A percentile compares a stretch with the other conserved stretches of the same genome.
These are phyloP conservation scores for Mormyrops attenuatus DNA, from an alignment of 2,797 vertebrate species.

Conservation along the genomic window DNA sequence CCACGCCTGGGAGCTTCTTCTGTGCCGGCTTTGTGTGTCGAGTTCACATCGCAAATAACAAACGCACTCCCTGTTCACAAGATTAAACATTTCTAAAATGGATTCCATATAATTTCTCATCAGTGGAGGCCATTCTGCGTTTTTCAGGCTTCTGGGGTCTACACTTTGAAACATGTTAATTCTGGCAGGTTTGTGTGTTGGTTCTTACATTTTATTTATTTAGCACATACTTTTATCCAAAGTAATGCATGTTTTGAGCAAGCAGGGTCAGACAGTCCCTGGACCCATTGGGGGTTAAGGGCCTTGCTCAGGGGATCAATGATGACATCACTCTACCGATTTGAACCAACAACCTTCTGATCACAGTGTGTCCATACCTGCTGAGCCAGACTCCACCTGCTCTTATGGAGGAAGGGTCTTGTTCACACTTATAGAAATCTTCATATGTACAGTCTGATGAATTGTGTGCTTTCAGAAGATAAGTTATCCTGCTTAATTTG, in stretches of 20 bases:
- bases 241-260: not conserved
- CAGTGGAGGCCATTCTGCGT: not conserved
- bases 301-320: not conserved
- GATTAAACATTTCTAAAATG: not conserved
- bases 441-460: not conserved
- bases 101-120: not conserved
- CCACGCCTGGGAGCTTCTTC: not conserved
- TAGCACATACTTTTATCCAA: not conserved
- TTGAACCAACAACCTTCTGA: not conserved
- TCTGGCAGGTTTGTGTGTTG: not conserved
- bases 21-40: not conserved
- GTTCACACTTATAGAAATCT: not conserved
- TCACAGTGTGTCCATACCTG: not conserved
- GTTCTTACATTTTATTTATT: not conserved
- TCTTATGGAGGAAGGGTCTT: not conserved
- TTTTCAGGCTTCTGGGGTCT: not conserved
- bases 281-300: not conserved
- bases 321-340: not conserved
- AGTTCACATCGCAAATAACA: not conserved
- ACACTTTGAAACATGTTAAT: not conserved
- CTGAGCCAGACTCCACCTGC: not conserved
- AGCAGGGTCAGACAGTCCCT: not conserved
- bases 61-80: not conserved
- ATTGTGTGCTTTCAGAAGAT: constrained; percentile 16
- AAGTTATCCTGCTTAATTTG: constrained; percentile 24